Percentiles rank a stretch among this genome's conserved stretches.
Conservation (phyloP, 2,888 invertebrate species). For the Coremacera marginata region DNA sequence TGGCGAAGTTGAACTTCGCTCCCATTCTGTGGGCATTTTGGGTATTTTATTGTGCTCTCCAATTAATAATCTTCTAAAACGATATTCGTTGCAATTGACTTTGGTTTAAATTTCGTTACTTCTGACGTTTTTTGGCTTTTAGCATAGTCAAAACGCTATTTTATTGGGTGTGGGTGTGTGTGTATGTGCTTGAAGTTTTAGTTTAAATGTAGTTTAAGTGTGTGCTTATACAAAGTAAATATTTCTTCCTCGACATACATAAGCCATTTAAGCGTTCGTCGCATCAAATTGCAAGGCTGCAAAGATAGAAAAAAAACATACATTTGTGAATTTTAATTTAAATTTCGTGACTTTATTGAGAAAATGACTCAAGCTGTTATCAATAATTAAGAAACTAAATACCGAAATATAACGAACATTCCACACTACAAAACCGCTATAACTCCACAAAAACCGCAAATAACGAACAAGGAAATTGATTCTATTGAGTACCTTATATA, state of each 20-base stretch:
- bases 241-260: constrained; percentile 27
- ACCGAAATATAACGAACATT: no score
- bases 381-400: no score
- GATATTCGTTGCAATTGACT: not conserved
- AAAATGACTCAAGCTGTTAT: no score
- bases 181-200: not conserved
- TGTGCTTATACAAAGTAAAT: constrained; percentile 41
- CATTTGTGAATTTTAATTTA: no score
- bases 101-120: constrained; percentile 22
- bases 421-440: no score
- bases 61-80: not conserved
- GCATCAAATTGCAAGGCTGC: constrained; percentile 57
- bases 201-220: constrained; percentile 31
- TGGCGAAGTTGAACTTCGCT: constrained; percentile 48
- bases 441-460: no score
- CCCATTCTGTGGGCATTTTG: constrained; percentile 54
- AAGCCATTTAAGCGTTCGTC: constrained; percentile 44
- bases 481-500: no score
- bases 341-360: no score
- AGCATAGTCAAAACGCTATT: not conserved
- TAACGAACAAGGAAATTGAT: no score
- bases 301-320: constrained; percentile 49
- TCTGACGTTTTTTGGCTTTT: constrained; percentile 11
- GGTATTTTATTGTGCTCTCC: constrained; percentile 23
- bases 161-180: not conserved